Conservation (phyloP, 2,113 vertebrate species). For the Anguilla japonica region DNA sequence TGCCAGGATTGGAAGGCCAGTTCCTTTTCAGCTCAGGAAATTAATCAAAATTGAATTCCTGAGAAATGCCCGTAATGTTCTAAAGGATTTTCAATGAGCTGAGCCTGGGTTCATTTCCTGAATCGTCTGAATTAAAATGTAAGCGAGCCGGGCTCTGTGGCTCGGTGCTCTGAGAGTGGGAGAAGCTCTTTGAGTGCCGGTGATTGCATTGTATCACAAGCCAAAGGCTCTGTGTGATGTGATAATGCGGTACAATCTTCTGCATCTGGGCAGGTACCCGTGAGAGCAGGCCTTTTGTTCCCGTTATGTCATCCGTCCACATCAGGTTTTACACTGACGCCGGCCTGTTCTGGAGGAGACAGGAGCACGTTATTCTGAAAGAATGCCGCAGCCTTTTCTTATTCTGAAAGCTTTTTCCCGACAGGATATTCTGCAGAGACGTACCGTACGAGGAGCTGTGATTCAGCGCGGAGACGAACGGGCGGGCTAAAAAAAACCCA, state of each 20-base stretch:
- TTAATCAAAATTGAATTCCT: neutral
- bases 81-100: neutral
- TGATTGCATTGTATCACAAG: constrained; percentile 31
- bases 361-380: neutral
- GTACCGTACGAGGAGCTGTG: no score
- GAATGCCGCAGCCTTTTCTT: neutral
- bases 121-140: neutral
- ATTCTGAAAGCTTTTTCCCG: neutral
- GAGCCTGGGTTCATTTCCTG: no score
- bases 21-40: no score
- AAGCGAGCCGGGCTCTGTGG: constrained; percentile 7
- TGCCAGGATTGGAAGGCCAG: no score
- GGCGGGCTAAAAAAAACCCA: neutral
- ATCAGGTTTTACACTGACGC: constrained; percentile 5
- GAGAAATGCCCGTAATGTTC: neutral
- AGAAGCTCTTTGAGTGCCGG: constrained; percentile 27
- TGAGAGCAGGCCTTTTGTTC: constrained; percentile 31
- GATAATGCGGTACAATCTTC: constrained; percentile 38
- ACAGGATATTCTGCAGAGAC: constrained; percentile 19
- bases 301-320: constrained; percentile 31
- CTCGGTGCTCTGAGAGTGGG: neutral
- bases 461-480: neutral
- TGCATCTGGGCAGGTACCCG: constrained; percentile 10
- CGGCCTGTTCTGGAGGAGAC: neutral
- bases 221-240: constrained; percentile 29